These are phyloP conservation scores for Pangasius macronema DNA, from an alignment of 2,797 vertebrate genomes.

Conservation along the genomic window DNA sequence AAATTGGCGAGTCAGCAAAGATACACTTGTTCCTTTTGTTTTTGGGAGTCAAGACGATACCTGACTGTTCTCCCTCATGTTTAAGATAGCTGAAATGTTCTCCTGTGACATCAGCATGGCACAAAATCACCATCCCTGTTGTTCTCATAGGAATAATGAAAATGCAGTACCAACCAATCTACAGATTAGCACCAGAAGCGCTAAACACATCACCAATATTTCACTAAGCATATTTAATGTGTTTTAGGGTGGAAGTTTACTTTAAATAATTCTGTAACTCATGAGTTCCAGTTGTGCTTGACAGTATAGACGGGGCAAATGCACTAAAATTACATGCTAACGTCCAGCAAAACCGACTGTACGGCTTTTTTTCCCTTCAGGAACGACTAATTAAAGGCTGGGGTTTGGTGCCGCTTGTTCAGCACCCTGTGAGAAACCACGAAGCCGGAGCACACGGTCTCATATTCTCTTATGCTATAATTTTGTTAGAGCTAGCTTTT, in stretches of 20 bases:
- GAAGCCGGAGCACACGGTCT: not conserved
- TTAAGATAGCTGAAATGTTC: not conserved
- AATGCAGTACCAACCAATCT: no score
- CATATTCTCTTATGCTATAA: not conserved
- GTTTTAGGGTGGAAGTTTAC: not conserved
- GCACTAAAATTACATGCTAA: not conserved
- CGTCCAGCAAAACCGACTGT: no score
- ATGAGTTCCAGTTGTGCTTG: not conserved
- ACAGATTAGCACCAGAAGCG: not conserved
- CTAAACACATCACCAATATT: no score
- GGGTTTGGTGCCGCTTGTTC: not conserved
- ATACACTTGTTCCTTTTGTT: not conserved
- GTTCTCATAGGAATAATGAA: not conserved
- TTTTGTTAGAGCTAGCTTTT: not conserved
- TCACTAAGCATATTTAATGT: not conserved
- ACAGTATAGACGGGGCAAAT: not conserved
- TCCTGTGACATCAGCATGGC: not conserved
- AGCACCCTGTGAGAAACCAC: conserved; percentile 9
- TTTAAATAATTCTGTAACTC: not conserved
- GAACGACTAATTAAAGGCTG: conserved; percentile 2
- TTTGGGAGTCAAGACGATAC: not conserved
- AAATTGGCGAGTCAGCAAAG: not conserved
- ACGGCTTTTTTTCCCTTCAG: not conserved
- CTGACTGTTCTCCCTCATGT: not conserved
- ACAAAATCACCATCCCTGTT: not conserved